Percentiles rank a stretch among this genome's conserved stretches.
These are phyloP conservation scores for Cottus gobio DNA, from an alignment of 2,113 vertebrate species.

Conservation along the genomic window DNA sequence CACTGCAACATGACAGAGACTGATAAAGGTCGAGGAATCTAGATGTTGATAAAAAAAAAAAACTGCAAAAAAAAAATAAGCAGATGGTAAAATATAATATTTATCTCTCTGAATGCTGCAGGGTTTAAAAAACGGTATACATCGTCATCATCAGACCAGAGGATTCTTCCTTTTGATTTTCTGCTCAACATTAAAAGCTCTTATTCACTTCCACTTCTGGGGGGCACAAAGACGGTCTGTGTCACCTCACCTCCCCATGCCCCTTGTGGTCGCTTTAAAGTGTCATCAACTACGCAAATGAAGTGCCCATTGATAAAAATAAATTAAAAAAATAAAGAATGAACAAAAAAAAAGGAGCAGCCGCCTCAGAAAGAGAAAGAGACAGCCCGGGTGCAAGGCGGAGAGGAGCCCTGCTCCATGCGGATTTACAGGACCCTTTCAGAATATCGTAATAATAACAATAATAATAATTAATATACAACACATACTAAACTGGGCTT, in stretches of 20 bases:
- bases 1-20: neutral
- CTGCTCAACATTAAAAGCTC: conserved; percentile 24
- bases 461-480: neutral
- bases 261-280: conserved; percentile 56
- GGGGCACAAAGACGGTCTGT: conserved; percentile 59
- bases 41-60: neutral
- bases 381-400: conserved; percentile 19
- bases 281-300: conserved; percentile 69
- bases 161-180: conserved; percentile 17
- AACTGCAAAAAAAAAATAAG: neutral
- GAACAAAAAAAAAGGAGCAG: neutral
- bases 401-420: too few relatives aligned
- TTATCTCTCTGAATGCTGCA: conserved; percentile 3
- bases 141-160: neutral
- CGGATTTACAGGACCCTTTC: neutral
- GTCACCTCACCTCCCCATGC: conserved; percentile 49
- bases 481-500: neutral
- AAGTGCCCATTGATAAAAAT: conserved; percentile 64
- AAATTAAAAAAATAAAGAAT: neutral
- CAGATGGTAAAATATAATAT: conserved; percentile 19
- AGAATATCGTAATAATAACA: neutral
- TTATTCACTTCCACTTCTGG: conserved; percentile 33
- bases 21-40: neutral
- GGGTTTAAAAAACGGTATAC: conserved; percentile 6
- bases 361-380: conserved; percentile 20